These are phyloP conservation scores for Oxyruncus cristatus DNA, from an alignment of 2,113 vertebrate species.

Conservation along the genomic window DNA sequence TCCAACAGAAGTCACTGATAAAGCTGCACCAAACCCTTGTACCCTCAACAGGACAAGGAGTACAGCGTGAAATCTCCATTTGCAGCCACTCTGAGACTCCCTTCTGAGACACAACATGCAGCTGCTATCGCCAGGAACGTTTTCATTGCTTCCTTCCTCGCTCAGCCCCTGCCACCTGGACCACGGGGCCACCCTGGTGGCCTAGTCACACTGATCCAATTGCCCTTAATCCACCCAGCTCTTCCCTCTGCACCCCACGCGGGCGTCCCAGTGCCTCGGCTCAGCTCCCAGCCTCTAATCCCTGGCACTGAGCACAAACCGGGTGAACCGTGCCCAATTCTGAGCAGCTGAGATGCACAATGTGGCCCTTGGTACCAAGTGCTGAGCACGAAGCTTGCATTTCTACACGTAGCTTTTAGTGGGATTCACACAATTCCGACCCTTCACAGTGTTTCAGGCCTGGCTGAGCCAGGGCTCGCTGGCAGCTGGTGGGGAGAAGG, in stretches of 20 bases:
- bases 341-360: background rate
- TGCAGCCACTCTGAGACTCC: background rate
- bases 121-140: background rate
- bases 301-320: background rate
- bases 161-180: background rate
- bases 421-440: background rate
- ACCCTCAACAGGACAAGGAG: background rate
- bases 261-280: background rate
- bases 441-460: background rate
- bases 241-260: background rate
- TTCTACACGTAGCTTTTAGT: background rate
- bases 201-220: background rate
- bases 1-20: background rate
- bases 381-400: background rate
- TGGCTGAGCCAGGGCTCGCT: background rate
- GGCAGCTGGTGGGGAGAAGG: background rate
- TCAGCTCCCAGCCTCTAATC: background rate
- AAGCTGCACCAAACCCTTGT: background rate
- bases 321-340: background rate
- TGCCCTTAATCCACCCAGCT: background rate
- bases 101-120: background rate
- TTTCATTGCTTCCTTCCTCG: background rate
- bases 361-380: background rate
- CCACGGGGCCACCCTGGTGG: background rate
- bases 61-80: background rate